phyloP scores from a whole-genome alignment of 92 coral and sea anemone species.

The Actinostola sp. region DNA sequence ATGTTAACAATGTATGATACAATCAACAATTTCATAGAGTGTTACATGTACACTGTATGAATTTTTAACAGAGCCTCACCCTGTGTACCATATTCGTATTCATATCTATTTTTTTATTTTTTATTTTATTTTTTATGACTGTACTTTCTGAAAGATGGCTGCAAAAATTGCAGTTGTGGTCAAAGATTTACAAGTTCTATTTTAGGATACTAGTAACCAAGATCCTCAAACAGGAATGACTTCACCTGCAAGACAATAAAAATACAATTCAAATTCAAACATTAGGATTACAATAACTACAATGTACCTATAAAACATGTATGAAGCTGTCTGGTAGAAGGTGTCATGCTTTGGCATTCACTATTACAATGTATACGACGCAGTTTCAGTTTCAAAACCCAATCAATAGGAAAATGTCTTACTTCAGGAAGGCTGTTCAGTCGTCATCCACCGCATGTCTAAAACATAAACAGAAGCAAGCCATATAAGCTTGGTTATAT shows the following conservation, averaged over 20 bases:
- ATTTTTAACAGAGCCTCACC: no score
- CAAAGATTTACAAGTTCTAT: no score
- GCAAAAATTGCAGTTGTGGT: no score
- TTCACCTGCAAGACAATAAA: slow-evolving; percentile 68
- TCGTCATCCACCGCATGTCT: slow-evolving; percentile 99
- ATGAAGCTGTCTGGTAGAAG: neutral
- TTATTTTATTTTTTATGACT: no score
- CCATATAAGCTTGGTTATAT: neutral
- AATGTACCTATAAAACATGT: neutral
- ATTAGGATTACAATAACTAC: neutral
- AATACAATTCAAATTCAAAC: neutral
- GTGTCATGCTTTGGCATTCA: no score
- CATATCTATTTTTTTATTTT: no score
- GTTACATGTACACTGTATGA: no score
- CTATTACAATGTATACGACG: no score
- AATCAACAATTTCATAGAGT: no score
- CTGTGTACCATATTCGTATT: no score
- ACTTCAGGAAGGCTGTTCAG: slow-evolving; percentile 97
- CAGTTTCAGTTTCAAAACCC: neutral
- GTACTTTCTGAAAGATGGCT: no score
- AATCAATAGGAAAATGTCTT: slow-evolving; percentile 6
- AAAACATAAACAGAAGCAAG: neutral
- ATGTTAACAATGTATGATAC: no score
- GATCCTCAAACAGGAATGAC: slow-evolving; percentile 75
- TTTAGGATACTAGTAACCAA: slow-evolving; percentile 95